Evolutionary conservation across 1,140 invertebrate species (phyloP).

Genomic region (Lepidurus couesii): DNA sequence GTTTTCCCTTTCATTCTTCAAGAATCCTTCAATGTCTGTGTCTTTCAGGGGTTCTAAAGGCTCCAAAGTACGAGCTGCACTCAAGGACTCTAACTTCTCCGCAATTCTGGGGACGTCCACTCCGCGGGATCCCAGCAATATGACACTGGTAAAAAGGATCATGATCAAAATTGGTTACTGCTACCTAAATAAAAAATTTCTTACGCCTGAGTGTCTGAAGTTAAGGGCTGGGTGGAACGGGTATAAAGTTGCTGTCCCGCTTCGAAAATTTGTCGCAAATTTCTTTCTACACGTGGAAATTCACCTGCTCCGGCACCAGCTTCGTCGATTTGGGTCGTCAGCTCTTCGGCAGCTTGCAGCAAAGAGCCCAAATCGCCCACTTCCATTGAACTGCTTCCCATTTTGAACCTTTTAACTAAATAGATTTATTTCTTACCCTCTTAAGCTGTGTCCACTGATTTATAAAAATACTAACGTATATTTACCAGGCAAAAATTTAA

Average conservation of each 20-base stretch:
- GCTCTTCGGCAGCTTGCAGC: slow-evolving; percentile 80
- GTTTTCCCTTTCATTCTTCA: slow-evolving; percentile 91
- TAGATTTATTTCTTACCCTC: too few relatives aligned
- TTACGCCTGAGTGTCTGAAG: slow-evolving; percentile 30
- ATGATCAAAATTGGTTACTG: background rate
- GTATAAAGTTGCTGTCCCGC: slow-evolving; percentile 71
- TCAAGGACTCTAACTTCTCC: slow-evolving; percentile 81
- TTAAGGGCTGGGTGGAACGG: slow-evolving; percentile 18
- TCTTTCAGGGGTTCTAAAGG: slow-evolving; percentile 81
- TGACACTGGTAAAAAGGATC: slow-evolving; percentile 57
- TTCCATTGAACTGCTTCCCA: slow-evolving; percentile 19
- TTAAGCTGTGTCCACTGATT: background rate
- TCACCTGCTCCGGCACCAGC: slow-evolving; percentile 53
- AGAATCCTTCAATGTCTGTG: slow-evolving; percentile 78
- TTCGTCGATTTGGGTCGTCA: slow-evolving; percentile 80
- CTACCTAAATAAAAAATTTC: background rate
- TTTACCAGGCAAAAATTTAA: background rate
- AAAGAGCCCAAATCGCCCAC: slow-evolving; percentile 72
- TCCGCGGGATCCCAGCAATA: slow-evolving; percentile 86
- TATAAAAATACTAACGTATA: background rate
- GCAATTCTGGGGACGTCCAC: slow-evolving; percentile 87
- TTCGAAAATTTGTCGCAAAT: slow-evolving; percentile 82
- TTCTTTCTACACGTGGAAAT: slow-evolving; percentile 78
- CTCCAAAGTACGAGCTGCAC: slow-evolving; percentile 75
- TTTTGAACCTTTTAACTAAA: background rate